Evolutionary conservation across 2,888 invertebrate species (phyloP).

Genomic region (Lasius fuliginosus): DNA sequence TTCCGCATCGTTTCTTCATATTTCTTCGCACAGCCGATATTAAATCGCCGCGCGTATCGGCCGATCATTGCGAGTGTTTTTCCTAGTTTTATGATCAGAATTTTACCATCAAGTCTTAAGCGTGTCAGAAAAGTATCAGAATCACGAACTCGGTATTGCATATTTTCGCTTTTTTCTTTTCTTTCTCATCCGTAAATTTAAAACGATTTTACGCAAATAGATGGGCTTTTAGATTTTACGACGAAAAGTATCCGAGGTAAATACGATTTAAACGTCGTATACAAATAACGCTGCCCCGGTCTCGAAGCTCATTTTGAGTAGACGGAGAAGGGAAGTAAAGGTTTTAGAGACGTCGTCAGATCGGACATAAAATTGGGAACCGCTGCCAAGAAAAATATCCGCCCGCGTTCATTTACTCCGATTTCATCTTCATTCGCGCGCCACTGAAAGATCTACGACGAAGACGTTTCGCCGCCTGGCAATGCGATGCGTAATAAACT

Average conservation of each 20-base stretch:
- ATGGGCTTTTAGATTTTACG: constrained; percentile 41
- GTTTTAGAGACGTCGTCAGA: background rate
- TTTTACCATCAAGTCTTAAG: background rate
- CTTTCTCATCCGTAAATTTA: background rate
- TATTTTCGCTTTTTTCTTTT: background rate
- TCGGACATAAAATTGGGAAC: constrained; percentile 51
- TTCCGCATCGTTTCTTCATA: background rate
- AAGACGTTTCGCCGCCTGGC: constrained; percentile 17
- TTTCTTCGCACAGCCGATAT: background rate
- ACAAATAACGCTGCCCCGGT: constrained; percentile 41
- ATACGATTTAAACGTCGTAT: constrained; percentile 33
- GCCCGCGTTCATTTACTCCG: constrained; percentile 43
- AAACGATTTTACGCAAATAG: constrained; percentile 34
- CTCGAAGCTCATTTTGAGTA: constrained; percentile 9
- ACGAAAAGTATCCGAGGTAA: constrained; percentile 42
- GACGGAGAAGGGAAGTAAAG: constrained; percentile 15
- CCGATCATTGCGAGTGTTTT: constrained; percentile 24
- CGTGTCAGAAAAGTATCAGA: constrained; percentile 18
- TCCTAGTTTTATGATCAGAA: constrained; percentile 26
- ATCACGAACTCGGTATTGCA: constrained; percentile 15
- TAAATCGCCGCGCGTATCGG: background rate
- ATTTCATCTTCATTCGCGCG: constrained; percentile 28
- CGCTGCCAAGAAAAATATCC: constrained; percentile 61
- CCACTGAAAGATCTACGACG: constrained; percentile 77
- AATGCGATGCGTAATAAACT: constrained; percentile 1